A percentile compares a stretch with the other conserved stretches of the same genome.
Evolutionary conservation across 2,888 invertebrate genomes (phyloP).

Genomic region (Diarsia rubi): DNA sequence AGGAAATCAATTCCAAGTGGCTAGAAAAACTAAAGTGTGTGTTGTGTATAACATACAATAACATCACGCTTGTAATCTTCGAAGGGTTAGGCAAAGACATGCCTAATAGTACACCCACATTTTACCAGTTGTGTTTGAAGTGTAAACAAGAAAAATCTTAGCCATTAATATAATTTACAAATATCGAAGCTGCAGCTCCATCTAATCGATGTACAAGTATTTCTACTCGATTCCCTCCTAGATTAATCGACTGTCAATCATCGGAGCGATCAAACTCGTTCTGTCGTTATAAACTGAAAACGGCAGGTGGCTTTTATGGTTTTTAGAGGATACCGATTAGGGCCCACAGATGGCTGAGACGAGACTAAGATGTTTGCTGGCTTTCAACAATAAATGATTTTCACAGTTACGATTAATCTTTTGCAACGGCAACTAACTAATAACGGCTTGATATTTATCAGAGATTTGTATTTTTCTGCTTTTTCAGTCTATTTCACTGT

Average conservation of each 20-base stretch:
- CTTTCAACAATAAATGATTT: background rate
- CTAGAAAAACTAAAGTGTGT: background rate
- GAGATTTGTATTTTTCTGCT: background rate
- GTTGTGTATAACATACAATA: background rate
- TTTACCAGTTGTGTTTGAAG: background rate
- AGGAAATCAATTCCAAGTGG: background rate
- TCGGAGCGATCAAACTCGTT: constrained; percentile 47
- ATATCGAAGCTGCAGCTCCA: constrained; percentile 3
- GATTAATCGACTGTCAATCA: constrained; percentile 56
- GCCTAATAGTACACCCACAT: too few species aligned
- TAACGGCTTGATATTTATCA: background rate
- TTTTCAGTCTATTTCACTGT: background rate
- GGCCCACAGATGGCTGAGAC: background rate
- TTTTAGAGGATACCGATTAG: constrained; percentile 7
- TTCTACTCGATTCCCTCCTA: constrained; percentile 29
- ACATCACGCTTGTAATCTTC: too few species aligned
- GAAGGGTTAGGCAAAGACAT: too few species aligned
- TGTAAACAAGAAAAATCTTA: background rate
- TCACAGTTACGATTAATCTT: background rate
- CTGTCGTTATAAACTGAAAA: constrained; percentile 37
- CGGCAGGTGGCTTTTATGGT: constrained; percentile 31
- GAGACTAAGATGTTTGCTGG: background rate
- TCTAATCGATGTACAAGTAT: constrained; percentile 32
- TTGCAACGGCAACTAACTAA: background rate
- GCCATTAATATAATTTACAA: background rate